Base-by-base conservation (phyloP, 1,140 invertebrate genomes). In the Littorina saxatilis region DNA sequence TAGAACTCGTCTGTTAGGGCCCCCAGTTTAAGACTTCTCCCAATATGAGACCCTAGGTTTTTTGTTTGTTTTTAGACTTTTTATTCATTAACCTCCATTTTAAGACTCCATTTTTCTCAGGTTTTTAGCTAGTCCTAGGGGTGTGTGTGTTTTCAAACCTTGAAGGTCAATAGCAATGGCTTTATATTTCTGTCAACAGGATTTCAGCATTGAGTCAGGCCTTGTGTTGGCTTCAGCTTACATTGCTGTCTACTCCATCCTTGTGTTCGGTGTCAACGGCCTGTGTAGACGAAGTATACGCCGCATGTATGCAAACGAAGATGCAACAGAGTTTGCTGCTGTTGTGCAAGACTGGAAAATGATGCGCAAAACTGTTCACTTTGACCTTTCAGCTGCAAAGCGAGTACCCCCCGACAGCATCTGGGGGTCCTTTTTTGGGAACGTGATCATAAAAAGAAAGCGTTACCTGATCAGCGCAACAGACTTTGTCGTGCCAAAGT, bases 281-380 rank as follows among this genome's bases (percentile, higher is more conserved):
- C 43, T 82, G 20, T 47, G 80, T 47, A 39, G 32, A 13, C 58
- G 74, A 13, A 76, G 72, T 50, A 78, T 82, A 27, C 29, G 32
- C 15, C 73, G 80, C 40, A 82, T 82, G 7, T 82, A 82, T 35
- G 29, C 32, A 5, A 61, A 82, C 29, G 39, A 55, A 35, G 58
- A 68, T 50, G 74, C 74, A 13, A 50, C 75, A 11, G 40, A 77
- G 0, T 82, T 68, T 55, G 63, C 74, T 35, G 80, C 80, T 29
- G 63, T 82, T 23, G 61, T 77, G 50, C 73, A 78, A 17, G 63
- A 82, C 63, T 82, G 80, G 80, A 68, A 77, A 32, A 77, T 82
- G 74, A 63, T 9, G 0, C 35, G 23, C 17, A 39, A 37, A 23
- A 61, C 39, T 23, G 7, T 82, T 13, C 39, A 75, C 23, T 82